Evolutionary conservation across 2,113 vertebrate genomes (phyloP).

Genomic region (Myodes glareolus): DNA sequence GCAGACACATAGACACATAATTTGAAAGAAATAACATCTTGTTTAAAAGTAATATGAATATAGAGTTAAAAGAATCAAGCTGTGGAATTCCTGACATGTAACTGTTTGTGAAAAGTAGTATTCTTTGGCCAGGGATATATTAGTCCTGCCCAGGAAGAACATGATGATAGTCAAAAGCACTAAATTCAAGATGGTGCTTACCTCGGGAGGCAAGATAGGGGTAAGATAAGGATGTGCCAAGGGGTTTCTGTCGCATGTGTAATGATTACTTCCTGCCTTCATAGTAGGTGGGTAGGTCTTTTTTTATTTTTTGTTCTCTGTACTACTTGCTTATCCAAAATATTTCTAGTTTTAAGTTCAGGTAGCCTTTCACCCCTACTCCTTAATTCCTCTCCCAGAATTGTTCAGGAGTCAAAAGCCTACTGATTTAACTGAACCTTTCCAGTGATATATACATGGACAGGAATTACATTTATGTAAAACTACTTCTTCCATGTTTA

Average conservation of each 20-base stretch:
- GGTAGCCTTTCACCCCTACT: neutral
- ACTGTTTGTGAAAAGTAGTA: neutral
- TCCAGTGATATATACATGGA: neutral
- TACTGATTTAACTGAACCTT: neutral
- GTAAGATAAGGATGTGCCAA: neutral
- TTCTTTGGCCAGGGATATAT: neutral
- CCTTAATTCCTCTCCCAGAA: neutral
- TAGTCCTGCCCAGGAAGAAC: neutral
- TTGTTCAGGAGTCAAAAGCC: conserved; percentile 7
- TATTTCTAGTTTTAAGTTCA: conserved; percentile 15
- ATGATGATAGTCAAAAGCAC: neutral
- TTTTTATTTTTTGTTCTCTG: neutral
- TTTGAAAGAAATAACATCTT: neutral
- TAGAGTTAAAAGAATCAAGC: conserved; percentile 22
- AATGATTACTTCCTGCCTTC: neutral
- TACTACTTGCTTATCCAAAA: neutral
- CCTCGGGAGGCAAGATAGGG: neutral
- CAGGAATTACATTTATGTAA: neutral
- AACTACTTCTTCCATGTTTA: neutral
- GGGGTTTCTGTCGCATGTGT: neutral
- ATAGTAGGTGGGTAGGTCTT: neutral
- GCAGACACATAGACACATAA: neutral
- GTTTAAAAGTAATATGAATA: conserved; percentile 38
- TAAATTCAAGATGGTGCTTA: neutral
- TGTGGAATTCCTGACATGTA: conserved; percentile 23